Conservation (phyloP, 2,113 vertebrate genomes). For the Passer montanus region DNA sequence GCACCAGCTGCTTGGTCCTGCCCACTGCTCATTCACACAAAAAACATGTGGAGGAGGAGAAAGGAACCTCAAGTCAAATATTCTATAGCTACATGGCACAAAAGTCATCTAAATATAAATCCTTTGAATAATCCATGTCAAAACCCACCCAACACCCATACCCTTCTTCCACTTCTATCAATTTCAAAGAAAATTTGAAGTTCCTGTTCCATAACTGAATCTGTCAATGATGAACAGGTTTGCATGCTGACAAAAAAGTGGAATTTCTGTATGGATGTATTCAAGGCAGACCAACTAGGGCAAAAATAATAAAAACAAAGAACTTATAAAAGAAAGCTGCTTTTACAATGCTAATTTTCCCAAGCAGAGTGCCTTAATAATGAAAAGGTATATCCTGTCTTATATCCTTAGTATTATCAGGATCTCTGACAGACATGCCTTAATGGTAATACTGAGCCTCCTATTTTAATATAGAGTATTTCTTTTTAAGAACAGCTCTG, state of each 20-base stretch:
- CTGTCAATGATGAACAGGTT: neutral
- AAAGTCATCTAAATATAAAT: neutral
- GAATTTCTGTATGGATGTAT: neutral
- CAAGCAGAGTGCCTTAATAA: neutral
- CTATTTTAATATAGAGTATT: neutral
- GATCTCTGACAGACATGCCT: neutral
- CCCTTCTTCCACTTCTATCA: neutral
- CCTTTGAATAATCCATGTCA: neutral
- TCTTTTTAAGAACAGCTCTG: neutral
- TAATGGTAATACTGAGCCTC: neutral
- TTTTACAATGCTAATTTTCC: neutral
- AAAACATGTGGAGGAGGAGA: neutral
- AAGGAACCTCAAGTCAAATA: neutral
- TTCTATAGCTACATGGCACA: neutral
- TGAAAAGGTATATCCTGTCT: neutral
- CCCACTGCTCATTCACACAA: neutral
- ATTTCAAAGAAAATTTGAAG: neutral
- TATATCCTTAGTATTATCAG: neutral
- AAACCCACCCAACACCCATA: accelerated
- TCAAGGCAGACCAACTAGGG: neutral
- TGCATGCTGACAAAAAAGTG: neutral
- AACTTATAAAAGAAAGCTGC: neutral
- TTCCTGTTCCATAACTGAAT: neutral
- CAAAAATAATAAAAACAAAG: neutral
- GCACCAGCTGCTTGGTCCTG: neutral